phyloP scores from a whole-genome alignment of 2,113 vertebrate genomes.

The Odontophorus gujanensis region DNA sequence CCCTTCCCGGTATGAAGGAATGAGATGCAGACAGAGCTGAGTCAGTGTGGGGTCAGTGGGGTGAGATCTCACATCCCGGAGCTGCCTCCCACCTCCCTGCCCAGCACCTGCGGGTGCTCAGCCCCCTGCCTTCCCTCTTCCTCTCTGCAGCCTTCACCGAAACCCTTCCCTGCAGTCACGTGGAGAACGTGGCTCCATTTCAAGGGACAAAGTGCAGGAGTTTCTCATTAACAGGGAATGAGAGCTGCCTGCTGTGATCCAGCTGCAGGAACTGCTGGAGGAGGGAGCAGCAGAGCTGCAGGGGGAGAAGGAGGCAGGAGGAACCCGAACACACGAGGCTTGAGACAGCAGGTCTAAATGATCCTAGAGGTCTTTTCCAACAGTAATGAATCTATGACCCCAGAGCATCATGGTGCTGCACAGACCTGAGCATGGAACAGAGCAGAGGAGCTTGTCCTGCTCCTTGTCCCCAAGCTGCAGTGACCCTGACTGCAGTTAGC shows the following conservation, averaged over 20 bases:
- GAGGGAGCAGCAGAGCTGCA: not conserved
- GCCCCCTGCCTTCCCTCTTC: not conserved
- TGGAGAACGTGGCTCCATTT: not conserved
- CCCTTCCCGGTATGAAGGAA: not conserved
- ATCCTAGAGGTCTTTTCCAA: no score
- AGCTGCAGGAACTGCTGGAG: constrained; percentile 24
- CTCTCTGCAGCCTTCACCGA: not conserved
- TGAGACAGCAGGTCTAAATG: fast-evolving
- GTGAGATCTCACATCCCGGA: not conserved
- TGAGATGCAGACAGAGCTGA: constrained; percentile 11
- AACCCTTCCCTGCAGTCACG: constrained; percentile 38
- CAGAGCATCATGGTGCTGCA: fast-evolving
- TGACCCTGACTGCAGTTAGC: not conserved
- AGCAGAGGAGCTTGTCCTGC: not conserved
- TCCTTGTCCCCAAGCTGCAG: not conserved
- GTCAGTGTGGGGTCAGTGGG: not conserved
- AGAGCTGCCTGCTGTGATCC: constrained; percentile 37
- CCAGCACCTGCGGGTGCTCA: not conserved
- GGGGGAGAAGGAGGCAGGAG: not conserved
- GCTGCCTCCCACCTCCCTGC: not conserved
- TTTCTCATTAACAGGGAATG: constrained; percentile 82
- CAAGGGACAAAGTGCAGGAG: constrained; percentile 81
- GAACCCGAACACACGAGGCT: not conserved
- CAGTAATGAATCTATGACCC: not conserved
- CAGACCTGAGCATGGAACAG: fast-evolving